These are phyloP conservation scores for Sternotherus odoratus DNA, from an alignment of 2,797 vertebrate genomes.

Conservation along the genomic window DNA sequence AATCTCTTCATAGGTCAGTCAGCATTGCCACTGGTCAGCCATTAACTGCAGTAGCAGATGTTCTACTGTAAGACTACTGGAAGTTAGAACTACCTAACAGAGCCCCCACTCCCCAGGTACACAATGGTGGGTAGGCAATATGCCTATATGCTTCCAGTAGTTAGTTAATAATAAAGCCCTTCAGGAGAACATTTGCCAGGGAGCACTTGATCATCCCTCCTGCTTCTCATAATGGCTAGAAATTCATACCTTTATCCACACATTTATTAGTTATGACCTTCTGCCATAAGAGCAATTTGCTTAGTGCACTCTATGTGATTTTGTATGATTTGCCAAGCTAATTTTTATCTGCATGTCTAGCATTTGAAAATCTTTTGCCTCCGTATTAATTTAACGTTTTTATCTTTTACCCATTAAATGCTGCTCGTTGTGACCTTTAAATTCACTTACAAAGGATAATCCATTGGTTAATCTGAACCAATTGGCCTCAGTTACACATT, in stretches of 20 bases:
- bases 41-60: background rate
- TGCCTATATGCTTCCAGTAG: background rate
- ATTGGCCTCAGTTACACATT: slow-evolving; percentile 83
- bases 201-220: slow-evolving; percentile 41
- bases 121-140: background rate
- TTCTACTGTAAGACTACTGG: background rate
- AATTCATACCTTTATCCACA: slow-evolving; percentile 65
- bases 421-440: slow-evolving; percentile 81
- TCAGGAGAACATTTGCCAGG: slow-evolving; percentile 55
- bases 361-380: slow-evolving; percentile 74
- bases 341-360: slow-evolving; percentile 76
- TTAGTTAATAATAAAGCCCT: slow-evolving; percentile 51
- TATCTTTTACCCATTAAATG: slow-evolving; percentile 77
- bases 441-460: slow-evolving; percentile 83
- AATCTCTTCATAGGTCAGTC: background rate
- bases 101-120: background rate
- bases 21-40: background rate
- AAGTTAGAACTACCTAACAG: background rate
- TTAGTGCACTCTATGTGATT: slow-evolving; percentile 77
- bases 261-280: slow-evolving; percentile 73
- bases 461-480: slow-evolving; percentile 84
- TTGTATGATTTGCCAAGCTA: slow-evolving; percentile 79
- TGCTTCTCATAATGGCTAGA: slow-evolving; percentile 27
- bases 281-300: slow-evolving; percentile 74
- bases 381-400: slow-evolving; percentile 80